Evolutionary conservation across 2,888 invertebrate species (phyloP), one percentile per base, ranked within the genome.

Genomic region (Busseola fusca): DNA sequence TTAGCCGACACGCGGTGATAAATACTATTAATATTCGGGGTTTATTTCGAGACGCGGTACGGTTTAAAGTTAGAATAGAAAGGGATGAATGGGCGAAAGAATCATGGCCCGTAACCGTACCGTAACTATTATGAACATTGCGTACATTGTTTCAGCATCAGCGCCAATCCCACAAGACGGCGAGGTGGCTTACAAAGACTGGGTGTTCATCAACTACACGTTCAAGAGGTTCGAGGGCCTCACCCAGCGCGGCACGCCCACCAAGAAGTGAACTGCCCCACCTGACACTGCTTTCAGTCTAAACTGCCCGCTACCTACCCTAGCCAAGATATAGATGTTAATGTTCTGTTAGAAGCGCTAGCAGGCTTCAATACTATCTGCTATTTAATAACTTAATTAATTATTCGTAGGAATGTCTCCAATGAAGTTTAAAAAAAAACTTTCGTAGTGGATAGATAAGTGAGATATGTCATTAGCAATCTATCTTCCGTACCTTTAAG

Each of bases 171-270:
- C 98, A 74, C 98, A 98, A 94, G 98, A 98, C 90, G 98, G 98
- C 80, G 98, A 98, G 94, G 97, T 97, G 83, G 98, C 98, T 88
- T 98, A 98, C 95, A 99, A 99, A 96, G 99, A 99, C 96, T 99
- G 99, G 99, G 99, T 99, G 86, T 99, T 99, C 95, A 99, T 99
- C 92, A 99, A 99, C 96, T 99, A 99, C 96, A 99, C 99, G 78
- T 99, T 99, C 96, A 99, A 99, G 94, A 97, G 99, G 86, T 99
- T 99, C 95, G 99, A 99, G 95, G 99, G 99, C 42, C 96, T 99
- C 82, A 99, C 99, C 66, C 99, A 99, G 92, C 97, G 98, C 87
- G 98, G 98, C 81, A 97, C 97, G 76, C 97, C 97, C 63, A 97
- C 97, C 87, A 98, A 98, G 94, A 98, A 98, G 96, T 98, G 92